These are phyloP conservation scores for Boulengeromyrus knoepffleri DNA, from an alignment of 2,113 vertebrate genomes.

Conservation along the genomic window DNA sequence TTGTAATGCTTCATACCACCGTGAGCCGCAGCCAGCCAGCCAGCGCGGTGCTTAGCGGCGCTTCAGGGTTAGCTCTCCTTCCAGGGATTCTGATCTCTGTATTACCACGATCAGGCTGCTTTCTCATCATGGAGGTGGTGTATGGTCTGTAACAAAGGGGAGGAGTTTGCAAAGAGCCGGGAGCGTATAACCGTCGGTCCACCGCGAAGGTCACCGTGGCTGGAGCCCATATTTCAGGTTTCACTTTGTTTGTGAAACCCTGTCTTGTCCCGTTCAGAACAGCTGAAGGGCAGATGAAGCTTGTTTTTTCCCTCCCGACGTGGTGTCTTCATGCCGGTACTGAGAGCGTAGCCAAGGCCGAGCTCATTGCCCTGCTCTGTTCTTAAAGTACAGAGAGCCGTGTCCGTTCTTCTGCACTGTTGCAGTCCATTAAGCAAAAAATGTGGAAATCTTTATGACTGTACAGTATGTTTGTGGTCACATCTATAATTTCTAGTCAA, in stretches of 20 bases:
- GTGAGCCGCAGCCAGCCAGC: background rate
- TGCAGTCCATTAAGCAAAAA: background rate
- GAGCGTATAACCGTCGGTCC: background rate
- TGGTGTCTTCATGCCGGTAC: background rate
- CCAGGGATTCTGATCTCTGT: background rate
- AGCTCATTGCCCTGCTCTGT: background rate
- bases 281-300: background rate
- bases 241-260: background rate
- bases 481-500: slow-evolving; percentile 17
- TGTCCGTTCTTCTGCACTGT: background rate
- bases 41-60: background rate
- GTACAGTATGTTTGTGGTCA: slow-evolving; percentile 2
- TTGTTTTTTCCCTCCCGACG: background rate
- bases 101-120: background rate
- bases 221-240: background rate
- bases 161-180: background rate
- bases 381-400: background rate
- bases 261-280: background rate
- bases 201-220: background rate
- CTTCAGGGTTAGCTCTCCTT: background rate
- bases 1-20: background rate
- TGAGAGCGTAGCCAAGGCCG: background rate
- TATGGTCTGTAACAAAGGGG: background rate
- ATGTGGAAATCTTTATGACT: background rate
- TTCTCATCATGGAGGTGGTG: background rate